Conservation (phyloP, 2,797 vertebrate species). For the Sorex maritimensis region DNA sequence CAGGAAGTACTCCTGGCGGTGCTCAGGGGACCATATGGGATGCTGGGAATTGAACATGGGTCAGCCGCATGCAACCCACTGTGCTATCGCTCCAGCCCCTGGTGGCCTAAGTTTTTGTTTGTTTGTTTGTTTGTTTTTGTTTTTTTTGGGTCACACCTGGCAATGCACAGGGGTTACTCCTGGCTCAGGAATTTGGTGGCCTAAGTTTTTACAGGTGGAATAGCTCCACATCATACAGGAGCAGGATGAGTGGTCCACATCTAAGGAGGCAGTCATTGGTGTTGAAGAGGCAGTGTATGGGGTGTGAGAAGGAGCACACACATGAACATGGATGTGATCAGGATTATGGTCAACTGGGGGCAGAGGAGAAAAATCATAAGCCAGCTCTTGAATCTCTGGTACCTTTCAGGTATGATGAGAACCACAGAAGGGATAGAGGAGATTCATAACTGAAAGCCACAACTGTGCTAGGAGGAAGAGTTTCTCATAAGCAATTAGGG, state of each 20-base stretch:
- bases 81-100: no score
- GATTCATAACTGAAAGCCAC: neutral
- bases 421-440: neutral
- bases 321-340: neutral
- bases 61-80: no score
- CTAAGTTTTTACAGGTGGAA: neutral
- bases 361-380: conserved; percentile 2
- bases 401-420: neutral
- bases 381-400: neutral
- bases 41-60: no score
- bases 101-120: neutral
- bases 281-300: neutral
- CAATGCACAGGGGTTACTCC: no score
- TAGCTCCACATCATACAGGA: neutral
- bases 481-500: neutral
- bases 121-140: no score
- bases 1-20: no score
- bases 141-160: no score
- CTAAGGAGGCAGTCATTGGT: neutral
- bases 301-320: neutral
- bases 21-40: no score
- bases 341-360: neutral
- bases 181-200: neutral
- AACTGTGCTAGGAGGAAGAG: neutral
- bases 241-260: neutral